Conservation (phyloP, 2,797 vertebrate genomes). For the Heteromormyrus szaboi region DNA sequence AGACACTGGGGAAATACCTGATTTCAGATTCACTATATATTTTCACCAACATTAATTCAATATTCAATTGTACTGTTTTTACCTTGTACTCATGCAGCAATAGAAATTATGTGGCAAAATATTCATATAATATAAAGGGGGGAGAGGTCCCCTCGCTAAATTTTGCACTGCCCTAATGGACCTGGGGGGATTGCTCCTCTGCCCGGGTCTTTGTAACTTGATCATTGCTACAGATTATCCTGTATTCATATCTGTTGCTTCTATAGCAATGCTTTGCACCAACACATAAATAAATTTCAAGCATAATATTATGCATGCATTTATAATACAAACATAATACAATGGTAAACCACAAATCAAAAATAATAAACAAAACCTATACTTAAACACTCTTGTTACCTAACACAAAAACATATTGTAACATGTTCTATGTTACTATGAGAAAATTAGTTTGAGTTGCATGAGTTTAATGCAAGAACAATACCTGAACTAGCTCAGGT, state of each 20-base stretch:
- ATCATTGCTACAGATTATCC: not conserved
- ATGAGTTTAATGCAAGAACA: not conserved
- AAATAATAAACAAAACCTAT: not conserved
- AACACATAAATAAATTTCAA: not conserved
- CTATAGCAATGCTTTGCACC: not conserved
- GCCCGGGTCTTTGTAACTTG: not conserved
- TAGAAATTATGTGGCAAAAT: not conserved
- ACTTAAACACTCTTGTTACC: not conserved
- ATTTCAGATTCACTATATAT: not conserved
- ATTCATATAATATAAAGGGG: not conserved
- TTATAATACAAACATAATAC: not conserved
- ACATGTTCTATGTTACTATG: not conserved
- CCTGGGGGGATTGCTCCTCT: not conserved
- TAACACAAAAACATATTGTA: not conserved
- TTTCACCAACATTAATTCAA: not conserved
- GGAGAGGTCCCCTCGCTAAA: not conserved
- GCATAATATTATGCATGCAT: not conserved
- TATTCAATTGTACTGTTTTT: not conserved
- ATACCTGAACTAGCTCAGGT: not conserved
- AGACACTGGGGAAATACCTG: not conserved
- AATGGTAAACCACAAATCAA: not conserved
- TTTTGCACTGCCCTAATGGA: not conserved
- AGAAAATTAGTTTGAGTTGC: not conserved
- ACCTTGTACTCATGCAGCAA: not conserved
- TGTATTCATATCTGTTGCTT: not conserved